phyloP scores from a whole-genome alignment of 2,113 vertebrate genomes.

The Nibea coibor region DNA sequence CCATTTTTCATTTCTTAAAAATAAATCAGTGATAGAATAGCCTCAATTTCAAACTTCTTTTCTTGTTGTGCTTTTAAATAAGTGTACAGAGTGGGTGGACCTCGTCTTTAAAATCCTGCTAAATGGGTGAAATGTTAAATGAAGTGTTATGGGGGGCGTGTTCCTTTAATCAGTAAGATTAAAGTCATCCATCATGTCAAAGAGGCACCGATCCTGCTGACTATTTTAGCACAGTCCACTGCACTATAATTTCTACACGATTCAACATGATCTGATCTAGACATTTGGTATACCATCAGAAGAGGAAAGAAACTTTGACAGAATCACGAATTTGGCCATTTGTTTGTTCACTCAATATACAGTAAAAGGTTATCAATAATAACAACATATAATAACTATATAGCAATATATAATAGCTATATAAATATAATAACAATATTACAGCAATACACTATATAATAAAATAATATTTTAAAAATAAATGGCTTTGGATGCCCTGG shows the following conservation, averaged over 20 bases:
- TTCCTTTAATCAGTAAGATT: conserved; percentile 74
- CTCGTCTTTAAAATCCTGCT: conserved; percentile 24
- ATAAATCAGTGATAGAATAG: background rate
- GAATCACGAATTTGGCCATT: background rate
- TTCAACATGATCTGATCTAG: conserved; percentile 5
- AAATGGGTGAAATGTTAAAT: conserved; percentile 58
- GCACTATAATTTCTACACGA: conserved; percentile 27
- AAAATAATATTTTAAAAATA: background rate
- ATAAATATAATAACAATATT: background rate
- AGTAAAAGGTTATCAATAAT: background rate
- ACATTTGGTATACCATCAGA: conserved; percentile 8
- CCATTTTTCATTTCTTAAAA: background rate
- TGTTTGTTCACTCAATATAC: background rate
- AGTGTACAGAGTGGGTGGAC: background rate
- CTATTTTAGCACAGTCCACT: conserved; percentile 49
- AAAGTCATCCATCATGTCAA: conserved; percentile 74
- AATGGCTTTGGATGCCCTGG: background rate
- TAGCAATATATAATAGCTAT: no score
- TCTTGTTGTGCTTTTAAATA: conserved; percentile 10
- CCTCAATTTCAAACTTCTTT: background rate
- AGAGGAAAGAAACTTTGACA: background rate
- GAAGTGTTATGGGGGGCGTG: conserved; percentile 53
- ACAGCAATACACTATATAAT: background rate
- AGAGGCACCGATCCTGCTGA: conserved; percentile 42
- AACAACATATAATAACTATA: no score